Conservation (phyloP, 2,797 vertebrate species). For the Lithobates pipiens region DNA sequence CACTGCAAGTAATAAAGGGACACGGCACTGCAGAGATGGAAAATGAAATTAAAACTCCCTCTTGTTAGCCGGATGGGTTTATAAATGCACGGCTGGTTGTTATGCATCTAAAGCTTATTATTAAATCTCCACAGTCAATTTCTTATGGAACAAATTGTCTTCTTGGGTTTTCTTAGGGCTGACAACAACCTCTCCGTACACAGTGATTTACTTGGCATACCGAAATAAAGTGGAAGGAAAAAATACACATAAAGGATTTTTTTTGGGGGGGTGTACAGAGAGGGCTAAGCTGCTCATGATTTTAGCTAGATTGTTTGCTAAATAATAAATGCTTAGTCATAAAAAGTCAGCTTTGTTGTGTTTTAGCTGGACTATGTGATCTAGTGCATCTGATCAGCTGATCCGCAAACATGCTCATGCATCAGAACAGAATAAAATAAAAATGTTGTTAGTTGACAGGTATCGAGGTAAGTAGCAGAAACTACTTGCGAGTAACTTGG, state of each 20-base stretch:
- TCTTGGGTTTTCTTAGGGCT: slow-evolving; percentile 26
- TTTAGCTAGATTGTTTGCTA: background rate
- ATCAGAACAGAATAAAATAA: background rate
- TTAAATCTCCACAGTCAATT: slow-evolving; percentile 54
- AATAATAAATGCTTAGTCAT: background rate
- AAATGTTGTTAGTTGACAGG: too few species aligned
- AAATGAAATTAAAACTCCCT: slow-evolving; percentile 5
- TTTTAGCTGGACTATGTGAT: background rate
- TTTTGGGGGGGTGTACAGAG: background rate
- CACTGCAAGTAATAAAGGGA: background rate
- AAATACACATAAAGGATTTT: background rate
- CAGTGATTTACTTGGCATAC: slow-evolving; percentile 31
- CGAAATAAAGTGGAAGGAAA: background rate
- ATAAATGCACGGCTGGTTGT: slow-evolving; percentile 12
- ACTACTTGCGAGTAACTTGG: too few species aligned
- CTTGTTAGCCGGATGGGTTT: slow-evolving; percentile 8
- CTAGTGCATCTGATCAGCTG: too few species aligned
- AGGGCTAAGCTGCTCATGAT: background rate
- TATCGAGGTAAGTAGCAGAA: background rate
- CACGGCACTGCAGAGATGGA: background rate
- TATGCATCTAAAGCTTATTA: background rate
- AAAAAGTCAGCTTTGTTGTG: background rate
- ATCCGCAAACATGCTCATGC: too few species aligned
- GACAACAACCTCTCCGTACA: slow-evolving; percentile 15
- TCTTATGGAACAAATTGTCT: slow-evolving; percentile 58